phyloP scores from a whole-genome alignment of 2,888 invertebrate genomes.

The Pseudoips prasinana region DNA sequence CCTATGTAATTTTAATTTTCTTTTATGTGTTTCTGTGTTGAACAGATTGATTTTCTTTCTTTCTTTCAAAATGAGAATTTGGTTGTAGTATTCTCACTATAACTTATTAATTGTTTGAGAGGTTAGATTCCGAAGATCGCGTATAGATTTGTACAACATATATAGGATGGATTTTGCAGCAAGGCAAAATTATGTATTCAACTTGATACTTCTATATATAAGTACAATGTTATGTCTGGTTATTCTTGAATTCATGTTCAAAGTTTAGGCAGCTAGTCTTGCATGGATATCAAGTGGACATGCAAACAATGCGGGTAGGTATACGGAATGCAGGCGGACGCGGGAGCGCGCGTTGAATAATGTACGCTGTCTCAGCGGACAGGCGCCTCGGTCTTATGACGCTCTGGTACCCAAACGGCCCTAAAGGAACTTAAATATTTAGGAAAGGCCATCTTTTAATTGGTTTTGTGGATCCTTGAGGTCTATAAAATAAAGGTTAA shows the following conservation, averaged over 20 bases:
- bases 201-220: too few relatives aligned
- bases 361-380: constrained; percentile 51
- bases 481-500: constrained; percentile 21
- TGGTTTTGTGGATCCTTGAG: constrained; percentile 22
- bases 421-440: constrained; percentile 35
- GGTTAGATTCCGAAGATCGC: too few relatives aligned
- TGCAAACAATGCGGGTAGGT: constrained; percentile 53
- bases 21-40: too few relatives aligned
- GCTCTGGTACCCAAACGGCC: constrained; percentile 38
- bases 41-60: too few relatives aligned
- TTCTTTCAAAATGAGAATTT: too few relatives aligned
- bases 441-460: constrained; percentile 29
- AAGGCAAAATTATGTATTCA: too few relatives aligned
- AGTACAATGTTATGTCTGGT: constrained; percentile 29
- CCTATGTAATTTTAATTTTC: too few relatives aligned
- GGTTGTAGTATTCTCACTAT: too few relatives aligned
- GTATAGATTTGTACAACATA: too few relatives aligned
- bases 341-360: constrained; percentile 63
- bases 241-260: constrained; percentile 35
- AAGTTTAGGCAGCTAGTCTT: constrained; percentile 39
- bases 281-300: constrained; percentile 50
- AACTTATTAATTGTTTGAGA: too few relatives aligned
- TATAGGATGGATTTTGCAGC: too few relatives aligned
- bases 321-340: constrained; percentile 50
- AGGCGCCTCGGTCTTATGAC: constrained; percentile 45